These are phyloP conservation scores for Pristionchus mayeri DNA, from an alignment of 2,888 invertebrate species.

Conservation along the genomic window DNA sequence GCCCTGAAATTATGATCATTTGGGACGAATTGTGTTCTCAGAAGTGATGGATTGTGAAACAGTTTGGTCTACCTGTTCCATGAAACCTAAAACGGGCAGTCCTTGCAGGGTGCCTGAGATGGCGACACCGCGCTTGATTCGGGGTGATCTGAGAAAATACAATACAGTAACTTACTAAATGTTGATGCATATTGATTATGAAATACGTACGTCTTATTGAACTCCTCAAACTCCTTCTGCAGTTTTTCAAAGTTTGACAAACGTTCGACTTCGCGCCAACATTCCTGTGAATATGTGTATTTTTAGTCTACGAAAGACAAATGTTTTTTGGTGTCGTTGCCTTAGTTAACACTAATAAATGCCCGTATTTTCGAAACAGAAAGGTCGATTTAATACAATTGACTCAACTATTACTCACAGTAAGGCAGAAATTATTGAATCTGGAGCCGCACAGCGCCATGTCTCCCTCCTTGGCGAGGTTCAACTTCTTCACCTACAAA, in stretches of 20 bases:
- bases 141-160: slow-evolving; percentile 81
- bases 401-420: not conserved
- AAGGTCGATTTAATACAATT: not conserved
- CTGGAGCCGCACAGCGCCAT: not conserved
- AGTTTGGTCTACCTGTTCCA: slow-evolving; percentile 48
- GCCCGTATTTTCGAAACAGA: not conserved
- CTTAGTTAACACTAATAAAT: not conserved
- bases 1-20: slow-evolving; percentile 78
- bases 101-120: slow-evolving; percentile 89
- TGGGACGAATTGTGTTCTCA: no score
- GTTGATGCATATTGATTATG: no score
- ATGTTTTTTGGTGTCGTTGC: not conserved
- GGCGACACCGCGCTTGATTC: slow-evolving; percentile 88
- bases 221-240: slow-evolving; percentile 81
- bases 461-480: slow-evolving; percentile 32
- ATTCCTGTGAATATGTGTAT: slow-evolving; percentile 78
- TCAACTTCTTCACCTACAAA: slow-evolving; percentile 40
- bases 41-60: not conserved
- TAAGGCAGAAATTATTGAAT: slow-evolving; percentile 29
- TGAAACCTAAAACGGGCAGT: slow-evolving; percentile 80
- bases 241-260: slow-evolving; percentile 83
- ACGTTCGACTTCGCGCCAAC: slow-evolving; percentile 86
- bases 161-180: no score
- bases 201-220: slow-evolving; percentile 81
- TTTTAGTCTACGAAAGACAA: slow-evolving; percentile 29